Evolutionary conservation across 1,140 invertebrate genomes (phyloP).

Genomic region (Eurosta solidaginis): DNA sequence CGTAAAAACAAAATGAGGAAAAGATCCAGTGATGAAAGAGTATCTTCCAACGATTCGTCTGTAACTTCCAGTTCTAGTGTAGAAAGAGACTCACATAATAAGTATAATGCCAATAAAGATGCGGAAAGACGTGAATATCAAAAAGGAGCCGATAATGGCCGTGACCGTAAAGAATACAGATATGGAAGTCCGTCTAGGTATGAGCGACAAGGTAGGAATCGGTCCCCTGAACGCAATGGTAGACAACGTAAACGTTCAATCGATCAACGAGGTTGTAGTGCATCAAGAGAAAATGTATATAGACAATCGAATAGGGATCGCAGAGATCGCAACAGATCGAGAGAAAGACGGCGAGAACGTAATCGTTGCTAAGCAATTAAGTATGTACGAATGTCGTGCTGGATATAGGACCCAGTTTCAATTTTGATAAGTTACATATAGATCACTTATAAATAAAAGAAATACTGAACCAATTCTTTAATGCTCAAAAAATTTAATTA

Average conservation of each 20-base stretch:
- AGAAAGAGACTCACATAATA: too few relatives aligned
- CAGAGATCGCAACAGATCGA: neutral
- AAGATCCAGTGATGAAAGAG: neutral
- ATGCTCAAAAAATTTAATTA: too few relatives aligned
- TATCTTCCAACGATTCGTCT: conserved; percentile 39
- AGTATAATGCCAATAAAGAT: too few relatives aligned
- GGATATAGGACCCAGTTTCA: neutral
- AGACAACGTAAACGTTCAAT: neutral
- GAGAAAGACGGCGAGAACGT: neutral
- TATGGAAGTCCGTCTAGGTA: too few relatives aligned
- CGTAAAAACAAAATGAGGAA: neutral
- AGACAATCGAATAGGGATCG: neutral
- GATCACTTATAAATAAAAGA: too few relatives aligned
- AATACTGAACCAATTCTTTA: too few relatives aligned
- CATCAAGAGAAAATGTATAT: neutral
- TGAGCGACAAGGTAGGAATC: conserved; percentile 2
- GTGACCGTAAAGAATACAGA: neutral
- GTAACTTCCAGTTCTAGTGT: conserved; percentile 41
- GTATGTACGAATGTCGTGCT: neutral
- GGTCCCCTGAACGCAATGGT: conserved; percentile 30
- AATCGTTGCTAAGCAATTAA: neutral
- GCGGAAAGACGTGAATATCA: too few relatives aligned
- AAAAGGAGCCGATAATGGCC: too few relatives aligned
- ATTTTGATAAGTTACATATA: too few relatives aligned
- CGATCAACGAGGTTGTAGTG: neutral